These are phyloP conservation scores for Phortica variegata DNA, from an alignment of 1,140 invertebrate species.

Conservation along the genomic window DNA sequence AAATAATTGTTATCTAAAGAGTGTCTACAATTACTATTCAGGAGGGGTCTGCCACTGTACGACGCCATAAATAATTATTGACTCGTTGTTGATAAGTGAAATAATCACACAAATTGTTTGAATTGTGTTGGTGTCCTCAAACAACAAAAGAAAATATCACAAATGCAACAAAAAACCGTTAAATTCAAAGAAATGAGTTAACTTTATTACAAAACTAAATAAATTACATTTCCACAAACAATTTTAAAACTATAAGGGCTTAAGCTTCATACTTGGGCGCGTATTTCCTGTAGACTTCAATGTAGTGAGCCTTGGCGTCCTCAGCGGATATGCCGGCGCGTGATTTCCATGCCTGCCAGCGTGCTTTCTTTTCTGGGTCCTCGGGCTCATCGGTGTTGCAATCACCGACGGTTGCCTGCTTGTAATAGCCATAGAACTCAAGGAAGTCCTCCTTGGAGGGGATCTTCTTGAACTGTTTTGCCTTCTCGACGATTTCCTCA, in stretches of 20 bases:
- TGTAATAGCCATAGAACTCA: constrained; percentile 84
- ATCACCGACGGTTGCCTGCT: constrained; percentile 88
- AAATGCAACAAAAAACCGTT: too few species aligned
- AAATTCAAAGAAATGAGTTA: constrained; percentile 18
- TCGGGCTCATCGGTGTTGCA: constrained; percentile 80
- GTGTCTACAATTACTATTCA: too few species aligned
- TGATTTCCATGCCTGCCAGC: constrained; percentile 90
- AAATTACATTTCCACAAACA: constrained; percentile 24
- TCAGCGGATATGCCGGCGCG: constrained; percentile 79
- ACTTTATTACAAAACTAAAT: constrained; percentile 24
- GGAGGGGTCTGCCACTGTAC: neutral
- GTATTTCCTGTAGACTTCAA: constrained; percentile 73
- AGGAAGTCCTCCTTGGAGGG: constrained; percentile 82
- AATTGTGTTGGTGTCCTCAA: too few species aligned
- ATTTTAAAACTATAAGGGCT: constrained; percentile 6
- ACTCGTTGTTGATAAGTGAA: neutral
- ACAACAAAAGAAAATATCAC: too few species aligned
- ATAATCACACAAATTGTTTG: neutral
- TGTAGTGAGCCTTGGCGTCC: constrained; percentile 81
- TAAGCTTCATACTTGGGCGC: constrained; percentile 44
- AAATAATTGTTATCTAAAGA: too few species aligned
- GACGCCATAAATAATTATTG: constrained; percentile 1
- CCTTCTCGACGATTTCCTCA: constrained; percentile 62
- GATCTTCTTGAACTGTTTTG: constrained; percentile 75
- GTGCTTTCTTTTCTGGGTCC: constrained; percentile 93